Evolutionary conservation across 2,888 invertebrate species (phyloP).

Genomic region (Sipha maydis): DNA sequence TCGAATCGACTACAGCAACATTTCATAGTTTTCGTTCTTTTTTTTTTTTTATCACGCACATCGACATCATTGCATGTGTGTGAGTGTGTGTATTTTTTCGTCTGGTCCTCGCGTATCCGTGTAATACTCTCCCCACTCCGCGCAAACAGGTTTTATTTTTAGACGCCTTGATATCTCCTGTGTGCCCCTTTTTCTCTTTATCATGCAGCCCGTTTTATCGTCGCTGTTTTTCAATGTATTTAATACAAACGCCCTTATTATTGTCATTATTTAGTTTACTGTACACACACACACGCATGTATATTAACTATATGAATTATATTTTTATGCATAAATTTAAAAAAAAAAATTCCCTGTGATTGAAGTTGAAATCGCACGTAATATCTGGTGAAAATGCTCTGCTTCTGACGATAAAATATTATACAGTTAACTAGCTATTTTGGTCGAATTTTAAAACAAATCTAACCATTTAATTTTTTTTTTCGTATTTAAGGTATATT

Average conservation of each 20-base stretch:
- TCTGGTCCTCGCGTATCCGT: background rate
- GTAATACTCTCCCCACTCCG: background rate
- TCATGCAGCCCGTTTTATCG: conserved; percentile 4
- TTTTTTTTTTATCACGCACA: background rate
- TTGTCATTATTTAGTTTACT: background rate
- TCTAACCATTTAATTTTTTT: no score
- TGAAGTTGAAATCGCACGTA: no score
- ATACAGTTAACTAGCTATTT: no score
- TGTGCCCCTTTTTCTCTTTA: conserved; percentile 36
- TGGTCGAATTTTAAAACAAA: no score
- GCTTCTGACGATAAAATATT: no score
- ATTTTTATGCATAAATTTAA: no score
- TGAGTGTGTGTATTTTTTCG: background rate
- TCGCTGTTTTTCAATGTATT: background rate
- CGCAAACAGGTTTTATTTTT: conserved; percentile 61
- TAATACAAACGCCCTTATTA: background rate
- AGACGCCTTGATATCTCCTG: conserved; percentile 35
- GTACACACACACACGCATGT: background rate
- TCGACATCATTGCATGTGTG: background rate
- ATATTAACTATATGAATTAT: no score
- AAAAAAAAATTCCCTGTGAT: no score
- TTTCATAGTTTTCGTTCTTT: background rate
- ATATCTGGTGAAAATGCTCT: no score
- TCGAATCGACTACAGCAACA: background rate
- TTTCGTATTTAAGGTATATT: no score